These are phyloP conservation scores for Pachyuromys duprasi DNA, from an alignment of 2,797 vertebrate genomes.

Conservation along the genomic window DNA sequence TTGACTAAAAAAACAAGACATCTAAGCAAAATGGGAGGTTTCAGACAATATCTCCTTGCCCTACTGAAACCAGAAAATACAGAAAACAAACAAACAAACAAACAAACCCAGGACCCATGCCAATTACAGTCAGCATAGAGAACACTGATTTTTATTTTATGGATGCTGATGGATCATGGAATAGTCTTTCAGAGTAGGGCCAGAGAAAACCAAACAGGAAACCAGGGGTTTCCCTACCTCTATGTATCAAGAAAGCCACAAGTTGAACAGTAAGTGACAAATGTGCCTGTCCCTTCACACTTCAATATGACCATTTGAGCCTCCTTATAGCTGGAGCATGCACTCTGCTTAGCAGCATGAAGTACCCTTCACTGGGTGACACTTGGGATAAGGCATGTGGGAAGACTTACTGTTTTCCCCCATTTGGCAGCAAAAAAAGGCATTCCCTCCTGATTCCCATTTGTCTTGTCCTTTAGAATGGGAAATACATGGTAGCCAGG, in stretches of 20 bases:
- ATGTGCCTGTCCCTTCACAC: accelerated
- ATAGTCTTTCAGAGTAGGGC: accelerated
- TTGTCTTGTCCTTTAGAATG: background rate
- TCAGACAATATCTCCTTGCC: background rate
- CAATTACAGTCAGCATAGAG: too few species aligned
- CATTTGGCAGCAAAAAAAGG: background rate
- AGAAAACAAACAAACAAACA: background rate
- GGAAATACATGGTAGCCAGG: background rate
- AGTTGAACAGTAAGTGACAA: background rate
- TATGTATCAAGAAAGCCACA: too few species aligned
- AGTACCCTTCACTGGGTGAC: background rate
- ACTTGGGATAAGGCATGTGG: too few species aligned
- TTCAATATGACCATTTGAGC: too few species aligned
- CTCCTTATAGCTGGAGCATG: accelerated
- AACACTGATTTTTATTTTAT: background rate
- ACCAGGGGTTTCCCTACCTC: background rate
- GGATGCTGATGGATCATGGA: background rate
- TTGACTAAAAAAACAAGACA: background rate
- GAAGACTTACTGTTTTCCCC: background rate
- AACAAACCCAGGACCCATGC: background rate
- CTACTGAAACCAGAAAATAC: background rate
- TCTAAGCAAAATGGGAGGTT: background rate
- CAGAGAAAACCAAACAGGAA: background rate
- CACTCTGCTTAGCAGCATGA: background rate
- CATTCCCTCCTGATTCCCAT: background rate